phyloP scores from a whole-genome alignment of 2,113 vertebrate genomes.

The Garra rufa region DNA sequence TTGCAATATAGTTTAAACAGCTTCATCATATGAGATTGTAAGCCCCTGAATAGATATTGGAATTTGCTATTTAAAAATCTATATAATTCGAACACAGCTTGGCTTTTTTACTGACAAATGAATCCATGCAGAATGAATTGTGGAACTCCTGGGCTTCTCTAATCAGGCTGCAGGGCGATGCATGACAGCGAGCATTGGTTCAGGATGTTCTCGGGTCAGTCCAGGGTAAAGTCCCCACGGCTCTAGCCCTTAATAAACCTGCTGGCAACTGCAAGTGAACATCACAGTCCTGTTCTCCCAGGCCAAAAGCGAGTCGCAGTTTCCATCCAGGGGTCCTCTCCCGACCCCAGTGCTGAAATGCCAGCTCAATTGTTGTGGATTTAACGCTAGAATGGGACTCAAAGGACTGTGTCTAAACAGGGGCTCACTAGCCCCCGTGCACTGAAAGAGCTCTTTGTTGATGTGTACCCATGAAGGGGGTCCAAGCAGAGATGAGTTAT shows the following conservation, averaged over 20 bases:
- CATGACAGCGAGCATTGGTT: conserved; percentile 11
- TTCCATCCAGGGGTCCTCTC: conserved; percentile 8
- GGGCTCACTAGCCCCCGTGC: conserved; percentile 31
- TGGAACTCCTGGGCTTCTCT: conserved; percentile 7
- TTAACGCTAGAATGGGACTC: conserved; percentile 56
- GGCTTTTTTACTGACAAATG: not conserved
- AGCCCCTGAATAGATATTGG: not conserved
- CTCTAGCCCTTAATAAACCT: not conserved
- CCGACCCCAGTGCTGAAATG: conserved; percentile 52
- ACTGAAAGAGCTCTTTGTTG: conserved; percentile 59
- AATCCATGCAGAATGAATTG: conserved; percentile 1
- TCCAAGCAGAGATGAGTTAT: conserved; percentile 39
- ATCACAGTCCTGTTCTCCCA: conserved; percentile 36
- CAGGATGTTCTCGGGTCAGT: not conserved
- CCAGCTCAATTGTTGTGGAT: conserved; percentile 57
- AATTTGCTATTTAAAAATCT: not conserved
- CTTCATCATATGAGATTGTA: not conserved
- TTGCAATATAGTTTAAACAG: not conserved
- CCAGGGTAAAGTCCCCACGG: not conserved
- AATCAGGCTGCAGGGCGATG: not conserved
- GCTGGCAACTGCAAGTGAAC: conserved; percentile 54
- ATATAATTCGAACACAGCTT: not conserved
- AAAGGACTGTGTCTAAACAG: conserved; percentile 56
- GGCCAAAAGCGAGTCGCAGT: conserved; percentile 26
- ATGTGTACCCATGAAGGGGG: conserved; percentile 37